phyloP scores from a whole-genome alignment of 2,888 invertebrate genomes.

The Cephus rjabovi region DNA sequence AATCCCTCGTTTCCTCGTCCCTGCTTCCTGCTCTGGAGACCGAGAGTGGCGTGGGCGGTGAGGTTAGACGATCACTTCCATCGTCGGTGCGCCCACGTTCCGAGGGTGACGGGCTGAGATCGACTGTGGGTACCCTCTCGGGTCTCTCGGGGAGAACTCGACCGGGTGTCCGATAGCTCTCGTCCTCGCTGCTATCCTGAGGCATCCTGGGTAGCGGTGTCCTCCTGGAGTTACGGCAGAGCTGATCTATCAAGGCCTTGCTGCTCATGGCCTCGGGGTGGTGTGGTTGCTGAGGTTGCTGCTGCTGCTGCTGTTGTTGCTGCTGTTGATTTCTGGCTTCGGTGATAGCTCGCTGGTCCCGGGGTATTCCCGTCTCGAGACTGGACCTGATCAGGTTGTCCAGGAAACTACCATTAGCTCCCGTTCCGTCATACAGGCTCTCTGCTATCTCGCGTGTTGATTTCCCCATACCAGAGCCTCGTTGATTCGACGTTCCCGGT shows the following conservation, averaged over 20 bases:
- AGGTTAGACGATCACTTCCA: conserved; percentile 58
- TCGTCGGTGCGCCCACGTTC: conserved; percentile 55
- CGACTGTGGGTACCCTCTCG: conserved; percentile 62
- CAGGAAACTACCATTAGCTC: conserved; percentile 81
- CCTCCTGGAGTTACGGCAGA: conserved; percentile 73
- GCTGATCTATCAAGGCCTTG: conserved; percentile 75
- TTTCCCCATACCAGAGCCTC: conserved; percentile 67
- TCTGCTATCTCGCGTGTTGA: conserved; percentile 73
- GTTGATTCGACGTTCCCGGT: conserved; percentile 56
- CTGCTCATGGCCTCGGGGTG: conserved; percentile 71
- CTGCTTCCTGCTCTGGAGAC: conserved; percentile 54
- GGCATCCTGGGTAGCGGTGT: conserved; percentile 68
- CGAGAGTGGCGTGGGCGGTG: conserved; percentile 58
- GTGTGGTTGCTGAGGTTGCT: conserved; percentile 69
- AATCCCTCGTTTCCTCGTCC: conserved; percentile 55
- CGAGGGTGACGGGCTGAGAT: conserved; percentile 62
- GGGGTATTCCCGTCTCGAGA: conserved; percentile 76
- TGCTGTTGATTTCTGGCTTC: conserved; percentile 68
- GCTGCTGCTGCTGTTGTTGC: conserved; percentile 68
- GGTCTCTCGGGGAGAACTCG: conserved; percentile 52
- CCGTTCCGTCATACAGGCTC: conserved; percentile 74
- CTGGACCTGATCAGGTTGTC: conserved; percentile 88
- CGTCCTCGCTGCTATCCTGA: conserved; percentile 68
- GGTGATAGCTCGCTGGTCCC: conserved; percentile 53
- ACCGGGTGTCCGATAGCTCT: conserved; percentile 60